These are phyloP conservation scores for Leptoteleia sp. DNA, from an alignment of 1,140 invertebrate species.

Conservation along the genomic window DNA sequence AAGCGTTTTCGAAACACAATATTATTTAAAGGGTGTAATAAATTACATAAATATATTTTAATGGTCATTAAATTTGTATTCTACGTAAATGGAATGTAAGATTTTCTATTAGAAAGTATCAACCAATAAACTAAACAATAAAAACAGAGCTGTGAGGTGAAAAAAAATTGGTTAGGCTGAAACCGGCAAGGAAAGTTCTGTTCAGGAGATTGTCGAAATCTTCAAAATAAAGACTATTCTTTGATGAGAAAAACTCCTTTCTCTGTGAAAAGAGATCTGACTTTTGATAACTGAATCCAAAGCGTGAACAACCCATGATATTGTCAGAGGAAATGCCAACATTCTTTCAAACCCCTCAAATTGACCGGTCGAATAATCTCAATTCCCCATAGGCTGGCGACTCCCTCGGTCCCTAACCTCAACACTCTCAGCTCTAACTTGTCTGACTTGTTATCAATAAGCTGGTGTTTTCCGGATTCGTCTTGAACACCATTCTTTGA, in stretches of 20 bases:
- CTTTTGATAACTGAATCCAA: constrained; percentile 47
- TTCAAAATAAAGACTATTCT: constrained; percentile 25
- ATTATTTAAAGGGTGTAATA: constrained; percentile 37
- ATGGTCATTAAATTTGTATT: constrained; percentile 33
- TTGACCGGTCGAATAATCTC: constrained; percentile 63
- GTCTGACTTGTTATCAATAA: constrained; percentile 63
- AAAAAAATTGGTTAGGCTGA: constrained; percentile 20
- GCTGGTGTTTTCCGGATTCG: constrained; percentile 31
- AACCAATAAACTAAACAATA: constrained; percentile 45
- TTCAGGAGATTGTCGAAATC: constrained; percentile 24
- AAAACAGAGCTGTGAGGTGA: constrained; percentile 23
- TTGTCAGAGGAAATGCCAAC: constrained; percentile 65
- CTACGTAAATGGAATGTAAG: constrained; percentile 15
- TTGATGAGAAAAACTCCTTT: constrained; percentile 48
- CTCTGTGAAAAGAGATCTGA: constrained; percentile 43
- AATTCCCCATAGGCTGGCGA: constrained; percentile 47
- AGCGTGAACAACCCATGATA: constrained; percentile 63
- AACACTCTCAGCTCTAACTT: constrained; percentile 41
- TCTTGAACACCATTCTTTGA: constrained; percentile 24
- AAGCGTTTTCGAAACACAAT: constrained; percentile 1
- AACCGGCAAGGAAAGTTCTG: constrained; percentile 17
- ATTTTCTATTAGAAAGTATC: constrained; percentile 56
- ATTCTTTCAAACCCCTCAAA: constrained; percentile 64
- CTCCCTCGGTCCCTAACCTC: constrained; percentile 23
- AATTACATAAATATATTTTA: constrained; percentile 39